Evolutionary conservation across 2,888 invertebrate genomes (phyloP).

Genomic region (Lycaena phlaeas): DNA sequence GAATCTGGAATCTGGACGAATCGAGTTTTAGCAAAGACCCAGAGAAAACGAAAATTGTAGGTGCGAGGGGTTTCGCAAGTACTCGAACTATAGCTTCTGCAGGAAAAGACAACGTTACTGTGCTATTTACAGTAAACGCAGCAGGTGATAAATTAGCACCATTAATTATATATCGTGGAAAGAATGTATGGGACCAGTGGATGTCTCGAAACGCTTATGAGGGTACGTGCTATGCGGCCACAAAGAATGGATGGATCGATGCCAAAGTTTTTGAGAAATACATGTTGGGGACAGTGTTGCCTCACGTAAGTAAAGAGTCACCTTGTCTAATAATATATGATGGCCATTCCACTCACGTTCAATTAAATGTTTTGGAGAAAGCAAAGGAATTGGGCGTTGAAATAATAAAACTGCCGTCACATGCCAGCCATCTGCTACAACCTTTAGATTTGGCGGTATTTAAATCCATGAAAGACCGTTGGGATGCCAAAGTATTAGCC

Average conservation of each 20-base stretch:
- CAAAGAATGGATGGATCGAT: slow-evolving; percentile 6
- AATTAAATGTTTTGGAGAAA: slow-evolving; percentile 5
- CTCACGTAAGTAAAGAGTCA: background rate
- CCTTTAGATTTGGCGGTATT: slow-evolving; percentile 5
- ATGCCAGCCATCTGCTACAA: slow-evolving; percentile 6
- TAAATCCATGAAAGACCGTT: slow-evolving; percentile 1
- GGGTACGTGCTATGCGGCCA: slow-evolving; percentile 1
- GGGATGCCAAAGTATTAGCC: slow-evolving; percentile 1
- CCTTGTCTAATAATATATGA: background rate
- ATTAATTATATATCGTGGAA: slow-evolving; percentile 1
- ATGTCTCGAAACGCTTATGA: slow-evolving; percentile 1
- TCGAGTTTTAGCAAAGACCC: no score
- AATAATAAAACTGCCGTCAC: slow-evolving; percentile 5
- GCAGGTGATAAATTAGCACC: background rate
- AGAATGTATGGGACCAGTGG: slow-evolving; percentile 7
- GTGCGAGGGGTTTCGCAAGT: no score
- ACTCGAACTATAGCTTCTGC: no score
- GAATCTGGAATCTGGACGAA: no score
- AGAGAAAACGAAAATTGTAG: no score
- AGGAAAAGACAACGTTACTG: no score
- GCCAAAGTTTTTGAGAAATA: slow-evolving; percentile 5
- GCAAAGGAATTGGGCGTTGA: slow-evolving; percentile 1
- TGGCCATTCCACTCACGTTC: background rate
- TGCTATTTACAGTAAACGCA: background rate
- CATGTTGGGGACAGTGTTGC: slow-evolving; percentile 5